Evolutionary conservation across 2,797 vertebrate genomes (phyloP).

Genomic region (Poecilia velifera): DNA sequence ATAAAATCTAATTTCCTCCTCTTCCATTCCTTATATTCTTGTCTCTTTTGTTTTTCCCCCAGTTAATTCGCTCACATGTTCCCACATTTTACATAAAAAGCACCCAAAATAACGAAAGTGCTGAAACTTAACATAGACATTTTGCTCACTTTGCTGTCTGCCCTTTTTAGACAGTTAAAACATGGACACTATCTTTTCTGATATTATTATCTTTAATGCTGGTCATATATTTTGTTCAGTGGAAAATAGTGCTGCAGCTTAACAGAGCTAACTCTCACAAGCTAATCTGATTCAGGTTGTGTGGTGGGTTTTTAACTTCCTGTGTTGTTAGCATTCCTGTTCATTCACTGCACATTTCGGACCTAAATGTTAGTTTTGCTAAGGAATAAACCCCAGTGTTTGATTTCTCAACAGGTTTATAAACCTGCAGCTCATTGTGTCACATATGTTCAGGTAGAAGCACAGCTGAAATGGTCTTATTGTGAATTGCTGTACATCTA

Average conservation of each 20-base stretch:
- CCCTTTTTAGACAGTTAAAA: neutral
- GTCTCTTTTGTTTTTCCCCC: slow-evolving; percentile 22
- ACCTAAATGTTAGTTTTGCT: neutral
- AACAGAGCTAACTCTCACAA: neutral
- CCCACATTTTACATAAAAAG: neutral
- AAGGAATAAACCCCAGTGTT: neutral
- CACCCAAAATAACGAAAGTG: slow-evolving; percentile 10
- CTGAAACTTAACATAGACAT: neutral
- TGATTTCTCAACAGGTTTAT: neutral
- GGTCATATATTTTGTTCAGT: neutral
- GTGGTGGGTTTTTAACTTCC: neutral
- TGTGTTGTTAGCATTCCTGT: neutral
- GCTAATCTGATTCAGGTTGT: neutral
- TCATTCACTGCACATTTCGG: neutral
- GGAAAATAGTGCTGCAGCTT: neutral
- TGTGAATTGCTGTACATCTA: neutral
- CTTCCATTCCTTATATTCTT: slow-evolving; percentile 58
- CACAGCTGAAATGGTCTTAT: neutral
- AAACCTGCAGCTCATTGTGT: neutral
- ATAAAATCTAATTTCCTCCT: slow-evolving; percentile 77
- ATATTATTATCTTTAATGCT: neutral
- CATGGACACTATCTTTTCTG: neutral
- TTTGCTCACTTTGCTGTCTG: neutral
- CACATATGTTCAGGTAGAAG: neutral
- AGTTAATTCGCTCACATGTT: slow-evolving; percentile 22